Conservation (phyloP, 2,113 vertebrate genomes). For the Nesoenas mayeri region DNA sequence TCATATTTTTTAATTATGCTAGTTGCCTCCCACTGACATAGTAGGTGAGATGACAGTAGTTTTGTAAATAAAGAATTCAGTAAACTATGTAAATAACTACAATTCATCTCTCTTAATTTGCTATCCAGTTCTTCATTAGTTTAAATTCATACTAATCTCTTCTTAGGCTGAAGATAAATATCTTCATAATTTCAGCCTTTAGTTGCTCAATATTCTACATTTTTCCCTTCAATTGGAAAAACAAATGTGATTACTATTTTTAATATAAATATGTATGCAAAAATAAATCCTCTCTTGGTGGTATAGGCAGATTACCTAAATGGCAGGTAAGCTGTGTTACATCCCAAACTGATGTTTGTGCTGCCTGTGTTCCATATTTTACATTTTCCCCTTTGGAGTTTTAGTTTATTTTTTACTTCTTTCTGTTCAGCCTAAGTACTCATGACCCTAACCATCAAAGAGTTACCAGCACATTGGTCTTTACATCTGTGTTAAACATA, state of each 20-base stretch:
- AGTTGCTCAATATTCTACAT: background rate
- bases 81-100: background rate
- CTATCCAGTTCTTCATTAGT: background rate
- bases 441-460: background rate
- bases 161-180: background rate
- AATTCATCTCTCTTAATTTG: background rate
- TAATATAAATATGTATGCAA: background rate
- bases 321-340: background rate
- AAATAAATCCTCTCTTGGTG: background rate
- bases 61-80: background rate
- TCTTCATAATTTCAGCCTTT: background rate
- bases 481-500: background rate
- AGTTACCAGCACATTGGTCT: background rate
- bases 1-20: background rate
- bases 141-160: background rate
- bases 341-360: background rate
- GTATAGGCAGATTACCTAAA: background rate
- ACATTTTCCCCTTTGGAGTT: background rate
- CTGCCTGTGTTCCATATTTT: background rate
- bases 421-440: background rate
- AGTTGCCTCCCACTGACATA: background rate
- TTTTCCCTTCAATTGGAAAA: background rate
- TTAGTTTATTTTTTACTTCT: background rate
- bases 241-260: background rate
- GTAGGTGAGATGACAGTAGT: background rate